Percentiles rank a stretch among this genome's conserved stretches.
Conservation (phyloP, 2,888 invertebrate genomes). For the Parochlus steinenii region DNA sequence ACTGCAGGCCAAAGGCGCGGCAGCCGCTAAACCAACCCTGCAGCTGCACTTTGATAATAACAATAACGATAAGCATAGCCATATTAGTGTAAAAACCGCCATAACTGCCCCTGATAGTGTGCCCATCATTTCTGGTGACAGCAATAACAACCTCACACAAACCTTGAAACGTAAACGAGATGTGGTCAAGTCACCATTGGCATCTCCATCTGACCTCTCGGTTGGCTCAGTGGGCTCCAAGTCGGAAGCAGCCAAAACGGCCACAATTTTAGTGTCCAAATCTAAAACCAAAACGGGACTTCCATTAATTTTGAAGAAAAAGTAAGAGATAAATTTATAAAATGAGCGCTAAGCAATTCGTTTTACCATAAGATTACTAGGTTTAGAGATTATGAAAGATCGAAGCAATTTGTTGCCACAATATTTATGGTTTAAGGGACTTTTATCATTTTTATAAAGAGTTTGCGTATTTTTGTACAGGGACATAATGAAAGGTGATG, state of each 20-base stretch:
- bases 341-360: too few relatives aligned
- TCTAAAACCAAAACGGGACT: constrained; percentile 32
- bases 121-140: not conserved
- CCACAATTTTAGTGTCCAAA: constrained; percentile 31
- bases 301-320: constrained; percentile 30
- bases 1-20: too few relatives aligned
- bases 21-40: too few relatives aligned
- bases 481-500: too few relatives aligned
- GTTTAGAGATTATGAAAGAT: too few relatives aligned
- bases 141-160: not conserved
- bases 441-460: too few relatives aligned
- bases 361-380: too few relatives aligned
- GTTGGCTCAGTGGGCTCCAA: too few relatives aligned
- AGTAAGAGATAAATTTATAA: constrained; percentile 30
- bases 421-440: too few relatives aligned
- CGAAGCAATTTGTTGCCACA: too few relatives aligned
- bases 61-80: constrained; percentile 3
- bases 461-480: too few relatives aligned
- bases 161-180: constrained; percentile 11
- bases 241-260: constrained; percentile 22
- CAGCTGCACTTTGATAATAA: constrained; percentile 2
- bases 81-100: not conserved
- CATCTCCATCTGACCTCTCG: not conserved
- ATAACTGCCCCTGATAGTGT: not conserved
- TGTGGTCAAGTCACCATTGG: constrained; percentile 4